Evolutionary conservation across 2,113 vertebrate genomes (phyloP), one percentile per base, ranked within the genome.

Genomic region (Pelusios castaneus): DNA sequence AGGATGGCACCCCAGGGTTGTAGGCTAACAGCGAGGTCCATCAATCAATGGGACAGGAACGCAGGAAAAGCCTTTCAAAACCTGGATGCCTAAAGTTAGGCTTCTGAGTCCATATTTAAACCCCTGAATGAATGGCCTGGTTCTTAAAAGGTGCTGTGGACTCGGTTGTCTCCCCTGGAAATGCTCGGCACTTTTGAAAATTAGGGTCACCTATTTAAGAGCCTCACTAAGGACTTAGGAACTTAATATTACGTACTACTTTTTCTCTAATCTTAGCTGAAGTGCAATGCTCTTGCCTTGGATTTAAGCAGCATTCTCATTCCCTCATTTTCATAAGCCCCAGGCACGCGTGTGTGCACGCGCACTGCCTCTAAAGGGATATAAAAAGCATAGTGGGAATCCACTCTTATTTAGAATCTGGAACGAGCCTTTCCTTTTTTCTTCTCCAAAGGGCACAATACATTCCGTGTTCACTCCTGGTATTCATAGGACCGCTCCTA

Each of bases 381-480:
- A 21, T 38, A 1, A 2, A 80, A 88, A 70, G 25, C 85, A 54
- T 54, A n/a, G 1, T 7, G 21, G 82, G 85, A 89, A 13, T 10
- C 22, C 1, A 0, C 80, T 85, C 75, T 19, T 58, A 2, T 31
- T 91, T 10, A 2, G 22, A 80, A 52, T 52, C 58, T 24, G 21
- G 21, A 78, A n/a, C 45, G 17, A 51, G 16, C 0, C 0, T 29
- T 24, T 0, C 0, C 2, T 8, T 47, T 87, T 83, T 55, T 27
- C 19, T 76, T n/a, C n/a, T n/a, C 78, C 4, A 41, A 11, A 0
- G 4, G 29, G 31, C 25, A 34, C 41, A 55, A 10, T 9, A 0
- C 2, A 8, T 43, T n/a, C 22, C 0, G n/a, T 56, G 14, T 67
- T 47, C 41, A 5, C 0, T 0, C 5, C 29, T 52, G 21, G 60